Conservation (phyloP, 64 coral and sea anemone species). For the Actinia tenebrosa region DNA sequence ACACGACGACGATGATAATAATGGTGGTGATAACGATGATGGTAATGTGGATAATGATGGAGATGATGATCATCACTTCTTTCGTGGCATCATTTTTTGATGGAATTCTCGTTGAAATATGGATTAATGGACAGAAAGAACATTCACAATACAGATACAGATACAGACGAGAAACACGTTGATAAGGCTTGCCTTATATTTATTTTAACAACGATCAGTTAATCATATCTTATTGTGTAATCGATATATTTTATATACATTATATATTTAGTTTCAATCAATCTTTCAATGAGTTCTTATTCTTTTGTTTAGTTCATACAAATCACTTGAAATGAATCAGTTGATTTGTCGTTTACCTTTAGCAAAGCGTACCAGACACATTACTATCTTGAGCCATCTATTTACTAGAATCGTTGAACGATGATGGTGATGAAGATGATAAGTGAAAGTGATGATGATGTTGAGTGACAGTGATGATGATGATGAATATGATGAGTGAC, state of each 20-base stretch:
- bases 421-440: too few relatives aligned
- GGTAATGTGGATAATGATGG: neutral
- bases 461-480: too few relatives aligned
- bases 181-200: neutral
- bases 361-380: too few relatives aligned
- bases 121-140: too few relatives aligned
- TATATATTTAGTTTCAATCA: neutral
- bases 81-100: too few relatives aligned
- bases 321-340: too few relatives aligned
- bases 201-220: neutral
- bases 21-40: neutral
- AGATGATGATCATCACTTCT: neutral
- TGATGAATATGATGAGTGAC: too few relatives aligned
- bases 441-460: too few relatives aligned
- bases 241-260: neutral
- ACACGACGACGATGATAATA: neutral
- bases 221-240: neutral
- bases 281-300: neutral
- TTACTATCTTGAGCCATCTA: too few relatives aligned
- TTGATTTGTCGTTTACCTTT: too few relatives aligned
- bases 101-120: neutral
- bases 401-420: too few relatives aligned
- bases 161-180: neutral
- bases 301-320: too few relatives aligned
- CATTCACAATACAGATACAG: neutral